These are phyloP conservation scores for Clanis bilineata DNA, from an alignment of 2,888 invertebrate species.

Conservation along the genomic window DNA sequence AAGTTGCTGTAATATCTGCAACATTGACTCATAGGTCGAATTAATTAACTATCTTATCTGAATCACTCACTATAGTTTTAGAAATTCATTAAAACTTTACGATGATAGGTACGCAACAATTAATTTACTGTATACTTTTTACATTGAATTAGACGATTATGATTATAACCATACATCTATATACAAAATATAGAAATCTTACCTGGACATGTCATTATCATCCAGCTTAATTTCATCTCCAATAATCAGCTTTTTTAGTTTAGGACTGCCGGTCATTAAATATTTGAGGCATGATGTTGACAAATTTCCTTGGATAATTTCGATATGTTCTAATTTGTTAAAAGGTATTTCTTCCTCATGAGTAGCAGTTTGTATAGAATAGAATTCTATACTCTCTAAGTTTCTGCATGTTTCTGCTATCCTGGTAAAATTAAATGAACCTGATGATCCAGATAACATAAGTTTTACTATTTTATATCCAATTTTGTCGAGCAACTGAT, in stretches of 20 bases:
- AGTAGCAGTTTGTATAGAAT: constrained; percentile 84
- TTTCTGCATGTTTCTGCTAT: constrained; percentile 83
- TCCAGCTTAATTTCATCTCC: constrained; percentile 85
- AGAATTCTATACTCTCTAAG: constrained; percentile 84
- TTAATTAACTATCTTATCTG: too few species aligned
- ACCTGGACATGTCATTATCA: constrained; percentile 86
- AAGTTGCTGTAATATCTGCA: too few species aligned
- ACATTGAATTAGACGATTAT: too few species aligned
- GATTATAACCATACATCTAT: too few species aligned
- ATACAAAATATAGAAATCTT: constrained; percentile 38
- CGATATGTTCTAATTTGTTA: constrained; percentile 84
- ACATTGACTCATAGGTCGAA: too few species aligned
- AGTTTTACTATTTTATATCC: constrained; percentile 80
- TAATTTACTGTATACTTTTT: too few species aligned
- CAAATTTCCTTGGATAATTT: constrained; percentile 85
- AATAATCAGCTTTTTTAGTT: constrained; percentile 83
- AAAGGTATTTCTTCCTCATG: constrained; percentile 81
- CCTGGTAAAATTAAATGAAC: constrained; percentile 82
- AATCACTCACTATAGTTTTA: too few species aligned
- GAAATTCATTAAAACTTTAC: too few species aligned
- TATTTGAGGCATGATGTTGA: constrained; percentile 81
- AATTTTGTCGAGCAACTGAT: constrained; percentile 79
- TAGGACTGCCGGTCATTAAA: constrained; percentile 83
- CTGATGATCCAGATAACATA: constrained; percentile 82
- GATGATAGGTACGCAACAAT: too few species aligned